Evolutionary conservation across 2,888 invertebrate species (phyloP).

Genomic region (Heteromurus nitidus): DNA sequence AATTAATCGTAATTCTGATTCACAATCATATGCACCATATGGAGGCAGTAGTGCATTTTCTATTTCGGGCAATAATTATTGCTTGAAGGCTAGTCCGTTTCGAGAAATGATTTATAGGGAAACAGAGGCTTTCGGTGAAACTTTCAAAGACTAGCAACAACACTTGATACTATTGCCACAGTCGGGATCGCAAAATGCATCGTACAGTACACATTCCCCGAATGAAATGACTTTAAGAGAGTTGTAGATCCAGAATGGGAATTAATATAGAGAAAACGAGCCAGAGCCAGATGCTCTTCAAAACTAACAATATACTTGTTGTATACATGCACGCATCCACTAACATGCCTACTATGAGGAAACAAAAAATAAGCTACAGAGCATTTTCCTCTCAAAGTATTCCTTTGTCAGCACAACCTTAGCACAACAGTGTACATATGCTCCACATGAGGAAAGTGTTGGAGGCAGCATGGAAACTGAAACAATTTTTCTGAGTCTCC

Average conservation of each 20-base stretch:
- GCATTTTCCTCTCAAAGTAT: conserved; percentile 1
- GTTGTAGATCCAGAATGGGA: background rate
- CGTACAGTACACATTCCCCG: too few species aligned
- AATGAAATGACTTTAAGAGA: too few species aligned
- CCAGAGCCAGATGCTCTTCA: conserved; percentile 39
- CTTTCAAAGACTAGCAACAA: too few species aligned
- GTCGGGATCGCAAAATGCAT: too few species aligned
- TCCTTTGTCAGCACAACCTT: background rate
- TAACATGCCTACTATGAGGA: background rate
- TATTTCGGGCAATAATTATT: too few species aligned
- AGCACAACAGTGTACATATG: background rate
- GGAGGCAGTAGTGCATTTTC: too few species aligned
- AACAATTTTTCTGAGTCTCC: conserved; percentile 38
- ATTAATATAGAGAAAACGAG: conserved; percentile 37
- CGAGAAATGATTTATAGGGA: too few species aligned
- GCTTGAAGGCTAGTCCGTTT: too few species aligned
- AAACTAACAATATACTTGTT: conserved; percentile 5
- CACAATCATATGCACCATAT: too few species aligned
- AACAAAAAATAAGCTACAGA: conserved; percentile 3
- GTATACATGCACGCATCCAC: background rate
- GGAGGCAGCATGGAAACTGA: conserved; percentile 34
- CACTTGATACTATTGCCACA: too few species aligned
- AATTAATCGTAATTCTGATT: too few species aligned
- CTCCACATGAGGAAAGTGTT: conserved; percentile 11
- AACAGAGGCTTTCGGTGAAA: too few species aligned